Percentiles rank a stretch among this genome's conserved stretches.
phyloP scores from a whole-genome alignment of 2,888 invertebrate genomes.

The Nemotelus nigrinus region DNA sequence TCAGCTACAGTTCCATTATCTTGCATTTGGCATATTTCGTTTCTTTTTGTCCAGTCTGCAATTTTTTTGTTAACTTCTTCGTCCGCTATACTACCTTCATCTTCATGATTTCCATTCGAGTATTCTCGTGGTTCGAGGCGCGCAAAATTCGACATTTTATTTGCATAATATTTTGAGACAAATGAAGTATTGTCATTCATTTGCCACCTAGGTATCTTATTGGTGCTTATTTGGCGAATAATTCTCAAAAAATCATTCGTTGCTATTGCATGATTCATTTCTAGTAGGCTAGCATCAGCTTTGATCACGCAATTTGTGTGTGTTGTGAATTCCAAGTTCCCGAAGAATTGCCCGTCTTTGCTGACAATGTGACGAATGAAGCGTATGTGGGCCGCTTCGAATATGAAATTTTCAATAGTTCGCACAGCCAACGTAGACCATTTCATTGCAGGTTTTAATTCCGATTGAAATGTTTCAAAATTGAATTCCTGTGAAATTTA shows the following conservation, averaged over 20 bases:
- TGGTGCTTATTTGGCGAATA: slow-evolving; percentile 40
- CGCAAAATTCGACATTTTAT: slow-evolving; percentile 11
- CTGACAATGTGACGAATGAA: slow-evolving; percentile 30
- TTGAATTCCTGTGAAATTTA: slow-evolving; percentile 39
- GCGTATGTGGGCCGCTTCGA: slow-evolving; percentile 38
- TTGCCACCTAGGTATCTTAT: slow-evolving; percentile 44
- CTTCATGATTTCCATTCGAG: background rate
- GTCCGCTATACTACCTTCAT: background rate
- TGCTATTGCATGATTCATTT: slow-evolving; percentile 39
- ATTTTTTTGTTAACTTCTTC: slow-evolving; percentile 42
- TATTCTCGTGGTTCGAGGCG: background rate
- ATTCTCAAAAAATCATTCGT: slow-evolving; percentile 39
- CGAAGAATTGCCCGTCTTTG: slow-evolving; percentile 45
- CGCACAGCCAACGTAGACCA: slow-evolving; percentile 48
- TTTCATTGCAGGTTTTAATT: slow-evolving; percentile 13
- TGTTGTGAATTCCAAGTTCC: slow-evolving; percentile 43
- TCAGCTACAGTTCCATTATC: slow-evolving; percentile 6
- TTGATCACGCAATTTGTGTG: slow-evolving; percentile 46
- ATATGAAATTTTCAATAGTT: slow-evolving; percentile 44
- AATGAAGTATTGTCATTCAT: slow-evolving; percentile 42
- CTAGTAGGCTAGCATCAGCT: slow-evolving; percentile 40
- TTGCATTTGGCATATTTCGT: slow-evolving; percentile 13
- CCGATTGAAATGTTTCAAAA: slow-evolving; percentile 25
- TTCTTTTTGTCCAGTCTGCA: slow-evolving; percentile 45
- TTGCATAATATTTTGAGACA: slow-evolving; percentile 13